Base-by-base conservation (phyloP, 1,140 invertebrate species). In the Vanessa tameamea region DNA sequence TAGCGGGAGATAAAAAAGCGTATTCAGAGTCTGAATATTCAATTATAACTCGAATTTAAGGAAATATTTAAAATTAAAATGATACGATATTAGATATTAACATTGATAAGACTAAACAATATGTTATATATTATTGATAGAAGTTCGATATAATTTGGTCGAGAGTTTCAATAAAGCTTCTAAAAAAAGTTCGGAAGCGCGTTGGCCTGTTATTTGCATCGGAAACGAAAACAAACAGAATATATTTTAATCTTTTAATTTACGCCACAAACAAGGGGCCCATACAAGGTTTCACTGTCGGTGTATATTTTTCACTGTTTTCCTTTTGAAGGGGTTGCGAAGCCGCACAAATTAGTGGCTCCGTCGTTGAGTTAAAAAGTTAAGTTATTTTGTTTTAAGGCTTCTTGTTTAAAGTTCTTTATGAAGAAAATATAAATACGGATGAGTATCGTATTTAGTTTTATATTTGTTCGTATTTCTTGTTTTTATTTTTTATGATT, bases 181-280 rank as follows among this genome's bases (percentile, higher is more conserved):
- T 9, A 43, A 43, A 43, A 43, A 43, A 8, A 5, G 31, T n/a
- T 15, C 15, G 1, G 15, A 1, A 14, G 12, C 31, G 9, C 3
- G 12, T 8, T 26, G 20, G 47, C 48, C 20, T 51, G n/a, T 47
- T 51, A 50, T 26, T 14, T 66, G 47, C 9, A n/a, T 50, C 48
- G 23, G 6, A 66, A 47, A 65, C 13, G 47, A n/a, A 65, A 47
- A 66, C 48, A 23, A 66, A 66, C 20, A 47, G 48, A 65, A 73
- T 23, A 78, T 64, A 37, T 78, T 76, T 76, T 81, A 81, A 81
- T 77, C 79, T 78, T 76, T 78, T 73, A 76, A 78, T 78, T 78
- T 72, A 69, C 70, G 61, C 78, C 73, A 65, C 74, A 78, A 66
- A 78, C 67, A 70, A 55, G 69, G 74, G 79, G 79, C 77, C 77